Evolutionary conservation across 2,888 invertebrate species (phyloP).

Genomic region (Apamea sordens): DNA sequence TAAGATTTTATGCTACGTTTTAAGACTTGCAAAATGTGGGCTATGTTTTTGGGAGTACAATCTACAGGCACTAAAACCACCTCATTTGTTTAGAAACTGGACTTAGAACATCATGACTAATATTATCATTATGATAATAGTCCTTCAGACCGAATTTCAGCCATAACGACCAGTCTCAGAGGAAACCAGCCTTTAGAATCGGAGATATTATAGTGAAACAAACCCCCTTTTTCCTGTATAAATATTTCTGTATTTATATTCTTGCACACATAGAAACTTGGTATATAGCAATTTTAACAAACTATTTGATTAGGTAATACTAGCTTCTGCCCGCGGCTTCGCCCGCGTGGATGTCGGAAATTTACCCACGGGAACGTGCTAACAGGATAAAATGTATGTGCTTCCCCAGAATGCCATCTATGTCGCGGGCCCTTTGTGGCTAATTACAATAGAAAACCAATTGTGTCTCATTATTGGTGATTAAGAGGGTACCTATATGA

Average conservation of each 20-base stretch:
- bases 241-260: neutral
- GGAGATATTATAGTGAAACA: neutral
- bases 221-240: neutral
- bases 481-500: no score
- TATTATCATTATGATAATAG: neutral
- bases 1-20: neutral
- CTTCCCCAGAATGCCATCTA: no score
- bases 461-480: no score
- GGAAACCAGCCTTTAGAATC: no score
- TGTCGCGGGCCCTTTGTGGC: no score
- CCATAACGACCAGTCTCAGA: no score
- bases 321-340: no score
- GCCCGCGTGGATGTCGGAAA: no score
- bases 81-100: neutral
- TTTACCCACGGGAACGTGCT: no score
- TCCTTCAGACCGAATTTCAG: no score
- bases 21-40: neutral
- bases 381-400: no score
- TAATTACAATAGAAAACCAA: no score
- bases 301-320: neutral
- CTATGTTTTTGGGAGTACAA: neutral
- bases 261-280: neutral
- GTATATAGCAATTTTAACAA: neutral
- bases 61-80: neutral
- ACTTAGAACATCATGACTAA: neutral